A percentile compares a stretch with the other conserved stretches of the same genome.
These are phyloP conservation scores for Daubentonia madagascariensis DNA, from an alignment of 2,113 vertebrate genomes.

Conservation along the genomic window DNA sequence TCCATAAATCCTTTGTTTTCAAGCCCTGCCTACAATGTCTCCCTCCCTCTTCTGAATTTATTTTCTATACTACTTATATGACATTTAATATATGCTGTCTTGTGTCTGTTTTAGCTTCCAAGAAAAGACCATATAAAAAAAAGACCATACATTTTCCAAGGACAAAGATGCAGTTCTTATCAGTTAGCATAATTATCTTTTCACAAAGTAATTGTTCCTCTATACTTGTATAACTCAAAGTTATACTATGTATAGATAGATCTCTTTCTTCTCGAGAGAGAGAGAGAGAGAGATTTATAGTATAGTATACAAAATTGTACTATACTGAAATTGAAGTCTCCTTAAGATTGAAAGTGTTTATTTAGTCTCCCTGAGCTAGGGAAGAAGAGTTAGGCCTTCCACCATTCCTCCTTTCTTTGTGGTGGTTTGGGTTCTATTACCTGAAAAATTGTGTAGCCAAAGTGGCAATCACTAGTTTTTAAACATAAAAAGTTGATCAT, in stretches of 20 bases:
- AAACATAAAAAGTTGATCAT: neutral
- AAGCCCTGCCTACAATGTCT: neutral
- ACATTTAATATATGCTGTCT: neutral
- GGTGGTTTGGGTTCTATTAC: neutral
- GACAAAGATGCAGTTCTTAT: conserved; percentile 20
- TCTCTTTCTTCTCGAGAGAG: neutral
- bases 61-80: neutral
- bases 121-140: neutral
- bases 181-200: conserved; percentile 1
- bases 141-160: neutral
- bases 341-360: neutral
- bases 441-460: conserved; percentile 15
- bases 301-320: neutral
- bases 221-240: neutral
- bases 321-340: neutral
- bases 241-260: neutral
- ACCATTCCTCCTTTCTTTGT: neutral
- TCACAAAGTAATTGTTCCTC: neutral
- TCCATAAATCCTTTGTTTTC: neutral
- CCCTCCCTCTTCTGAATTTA: neutral
- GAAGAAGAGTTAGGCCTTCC: neutral
- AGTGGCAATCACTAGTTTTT: neutral
- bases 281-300: neutral
- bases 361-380: neutral
- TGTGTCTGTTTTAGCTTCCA: neutral